A percentile compares a stretch with the other conserved stretches of the same genome.
These are phyloP conservation scores for Acanthopagrus latus DNA, from an alignment of 2,797 vertebrate genomes.

Conservation along the genomic window DNA sequence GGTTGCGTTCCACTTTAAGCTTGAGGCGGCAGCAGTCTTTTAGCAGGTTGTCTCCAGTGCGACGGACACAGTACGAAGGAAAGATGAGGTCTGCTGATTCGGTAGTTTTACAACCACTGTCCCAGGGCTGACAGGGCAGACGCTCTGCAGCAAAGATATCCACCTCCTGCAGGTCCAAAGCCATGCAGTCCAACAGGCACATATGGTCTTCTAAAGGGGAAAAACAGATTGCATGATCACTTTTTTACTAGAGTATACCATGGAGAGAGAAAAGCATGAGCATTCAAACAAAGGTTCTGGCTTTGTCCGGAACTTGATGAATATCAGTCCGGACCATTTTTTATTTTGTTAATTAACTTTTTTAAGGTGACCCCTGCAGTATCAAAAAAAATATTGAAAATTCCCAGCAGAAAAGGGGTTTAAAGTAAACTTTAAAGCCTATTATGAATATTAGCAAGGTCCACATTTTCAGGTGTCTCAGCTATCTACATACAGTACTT, in stretches of 20 bases:
- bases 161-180: constrained; percentile 97
- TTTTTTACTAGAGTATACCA: neutral
- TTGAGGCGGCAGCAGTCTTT: constrained; percentile 92
- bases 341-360: neutral
- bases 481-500: neutral
- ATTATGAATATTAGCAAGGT: neutral
- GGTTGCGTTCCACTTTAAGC: constrained; percentile 95
- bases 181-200: constrained; percentile 95
- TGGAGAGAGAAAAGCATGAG: neutral
- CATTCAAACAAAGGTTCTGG: neutral
- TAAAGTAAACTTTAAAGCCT: neutral
- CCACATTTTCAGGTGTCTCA: neutral
- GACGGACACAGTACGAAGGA: constrained; percentile 90
- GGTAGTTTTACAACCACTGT: constrained; percentile 68
- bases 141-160: constrained; percentile 95
- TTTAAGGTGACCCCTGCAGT: neutral
- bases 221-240: neutral
- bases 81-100: constrained; percentile 88
- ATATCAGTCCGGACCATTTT: neutral
- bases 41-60: constrained; percentile 91
- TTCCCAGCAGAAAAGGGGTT: neutral
- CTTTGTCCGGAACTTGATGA: neutral
- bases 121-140: constrained; percentile 79
- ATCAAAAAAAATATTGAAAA: neutral
- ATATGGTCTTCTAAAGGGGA: constrained; percentile 86